Conservation (phyloP, 2,888 invertebrate species). For the Ariolimax columbianus region DNA sequence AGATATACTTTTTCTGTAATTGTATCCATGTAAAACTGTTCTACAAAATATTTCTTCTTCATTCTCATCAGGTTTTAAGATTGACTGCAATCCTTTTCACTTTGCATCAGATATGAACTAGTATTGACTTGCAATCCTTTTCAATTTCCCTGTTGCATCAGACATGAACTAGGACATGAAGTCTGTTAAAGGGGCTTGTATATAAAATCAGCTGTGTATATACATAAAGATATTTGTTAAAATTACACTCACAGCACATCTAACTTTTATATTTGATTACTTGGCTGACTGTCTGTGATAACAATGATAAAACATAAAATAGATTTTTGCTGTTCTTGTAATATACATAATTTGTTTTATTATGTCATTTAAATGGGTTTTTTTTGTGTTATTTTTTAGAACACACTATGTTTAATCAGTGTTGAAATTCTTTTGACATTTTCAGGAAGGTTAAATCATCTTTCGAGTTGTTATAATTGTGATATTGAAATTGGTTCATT, state of each 20-base stretch:
- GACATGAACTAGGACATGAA: background rate
- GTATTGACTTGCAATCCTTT: too few species aligned
- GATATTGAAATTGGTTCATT: background rate
- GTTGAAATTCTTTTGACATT: background rate
- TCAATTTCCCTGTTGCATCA: too few species aligned
- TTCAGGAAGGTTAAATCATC: background rate
- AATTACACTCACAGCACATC: background rate
- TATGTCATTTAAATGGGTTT: background rate
- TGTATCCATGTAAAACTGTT: too few species aligned
- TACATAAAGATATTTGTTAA: background rate
- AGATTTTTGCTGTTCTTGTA: background rate
- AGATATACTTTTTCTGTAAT: too few species aligned
- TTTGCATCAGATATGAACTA: background rate
- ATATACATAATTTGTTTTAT: background rate
- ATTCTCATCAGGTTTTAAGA: too few species aligned
- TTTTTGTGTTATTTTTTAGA: background rate
- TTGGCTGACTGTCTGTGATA: slow-evolving; percentile 13
- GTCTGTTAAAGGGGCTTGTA: background rate
- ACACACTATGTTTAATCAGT: background rate
- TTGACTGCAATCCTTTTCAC: too few species aligned
- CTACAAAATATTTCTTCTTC: too few species aligned
- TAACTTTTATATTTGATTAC: background rate
- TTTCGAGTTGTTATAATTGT: background rate
- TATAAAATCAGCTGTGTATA: background rate
- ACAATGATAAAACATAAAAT: slow-evolving; percentile 8